A percentile compares a stretch with the other conserved stretches of the same genome.
Evolutionary conservation across 2,113 vertebrate genomes (phyloP).

Genomic region (Prunella himalayana): DNA sequence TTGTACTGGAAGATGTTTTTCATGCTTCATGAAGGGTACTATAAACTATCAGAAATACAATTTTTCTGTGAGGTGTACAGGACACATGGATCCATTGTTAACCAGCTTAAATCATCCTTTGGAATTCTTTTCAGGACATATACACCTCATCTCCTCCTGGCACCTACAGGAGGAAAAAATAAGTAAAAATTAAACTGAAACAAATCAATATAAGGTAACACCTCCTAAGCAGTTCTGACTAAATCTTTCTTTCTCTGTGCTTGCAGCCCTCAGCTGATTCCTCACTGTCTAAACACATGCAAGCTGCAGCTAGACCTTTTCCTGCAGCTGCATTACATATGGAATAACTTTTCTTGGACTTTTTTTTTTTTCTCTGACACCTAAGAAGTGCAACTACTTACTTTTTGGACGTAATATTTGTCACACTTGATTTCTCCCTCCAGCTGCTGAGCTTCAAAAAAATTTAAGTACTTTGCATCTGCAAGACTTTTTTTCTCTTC

Average conservation of each 20-base stretch:
- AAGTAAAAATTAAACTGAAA: not conserved
- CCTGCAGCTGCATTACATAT: not conserved
- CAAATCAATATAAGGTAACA: not conserved
- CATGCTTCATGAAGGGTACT: not conserved
- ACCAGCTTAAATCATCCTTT: not conserved
- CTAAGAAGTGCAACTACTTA: not conserved
- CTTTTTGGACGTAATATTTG: not conserved
- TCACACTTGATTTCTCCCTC: not conserved
- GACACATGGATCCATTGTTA: not conserved
- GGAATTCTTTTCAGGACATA: not conserved
- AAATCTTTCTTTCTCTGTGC: not conserved
- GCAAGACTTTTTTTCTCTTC: not conserved
- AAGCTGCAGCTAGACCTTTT: not conserved
- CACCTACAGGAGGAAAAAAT: rapidly evolving
- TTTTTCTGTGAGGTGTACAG: not conserved
- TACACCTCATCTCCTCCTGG: not conserved
- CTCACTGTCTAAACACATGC: not conserved
- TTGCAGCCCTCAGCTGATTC: not conserved
- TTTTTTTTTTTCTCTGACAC: not conserved
- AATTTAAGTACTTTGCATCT: not conserved
- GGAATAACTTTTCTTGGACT: not conserved
- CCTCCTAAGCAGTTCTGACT: not conserved
- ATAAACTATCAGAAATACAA: not conserved
- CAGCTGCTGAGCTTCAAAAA: not conserved
- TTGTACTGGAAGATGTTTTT: not conserved